phyloP scores from a whole-genome alignment of 1,140 invertebrate genomes.

The Pteromalus puparum region DNA sequence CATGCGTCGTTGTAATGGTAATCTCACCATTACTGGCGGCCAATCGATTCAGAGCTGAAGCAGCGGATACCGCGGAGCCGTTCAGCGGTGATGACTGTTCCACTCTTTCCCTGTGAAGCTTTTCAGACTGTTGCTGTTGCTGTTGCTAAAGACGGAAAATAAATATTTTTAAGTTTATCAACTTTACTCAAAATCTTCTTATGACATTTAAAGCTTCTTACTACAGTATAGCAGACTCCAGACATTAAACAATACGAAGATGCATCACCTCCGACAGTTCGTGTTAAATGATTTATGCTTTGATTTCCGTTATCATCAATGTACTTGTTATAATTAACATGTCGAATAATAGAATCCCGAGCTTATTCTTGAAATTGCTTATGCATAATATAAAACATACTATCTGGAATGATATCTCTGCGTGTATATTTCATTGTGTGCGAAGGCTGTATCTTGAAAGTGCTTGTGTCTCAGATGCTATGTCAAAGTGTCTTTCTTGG shows the following conservation, averaged over 20 bases:
- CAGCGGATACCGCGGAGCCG: conserved; percentile 72
- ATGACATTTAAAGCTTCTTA: background rate
- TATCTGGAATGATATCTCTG: too few relatives aligned
- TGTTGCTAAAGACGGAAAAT: background rate
- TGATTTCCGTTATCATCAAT: background rate
- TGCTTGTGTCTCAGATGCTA: background rate
- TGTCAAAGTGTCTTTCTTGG: conserved; percentile 43
- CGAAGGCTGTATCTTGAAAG: background rate
- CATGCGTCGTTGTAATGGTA: conserved; percentile 85
- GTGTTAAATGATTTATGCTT: background rate
- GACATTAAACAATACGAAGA: background rate
- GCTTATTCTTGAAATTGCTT: too few relatives aligned
- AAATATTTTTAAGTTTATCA: background rate
- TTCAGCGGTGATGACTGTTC: conserved; percentile 73
- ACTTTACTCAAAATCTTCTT: background rate
- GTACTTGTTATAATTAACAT: too few relatives aligned
- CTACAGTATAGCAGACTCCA: background rate
- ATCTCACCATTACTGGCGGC: conserved; percentile 86
- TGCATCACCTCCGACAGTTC: background rate
- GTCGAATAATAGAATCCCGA: too few relatives aligned
- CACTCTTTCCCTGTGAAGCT: conserved; percentile 71
- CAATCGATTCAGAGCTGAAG: conserved; percentile 79
- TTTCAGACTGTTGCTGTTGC: conserved; percentile 63
- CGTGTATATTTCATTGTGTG: conserved; percentile 1
- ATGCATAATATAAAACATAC: too few relatives aligned